phyloP scores from a whole-genome alignment of 2,797 vertebrate species.

The Cyprinella venusta region DNA sequence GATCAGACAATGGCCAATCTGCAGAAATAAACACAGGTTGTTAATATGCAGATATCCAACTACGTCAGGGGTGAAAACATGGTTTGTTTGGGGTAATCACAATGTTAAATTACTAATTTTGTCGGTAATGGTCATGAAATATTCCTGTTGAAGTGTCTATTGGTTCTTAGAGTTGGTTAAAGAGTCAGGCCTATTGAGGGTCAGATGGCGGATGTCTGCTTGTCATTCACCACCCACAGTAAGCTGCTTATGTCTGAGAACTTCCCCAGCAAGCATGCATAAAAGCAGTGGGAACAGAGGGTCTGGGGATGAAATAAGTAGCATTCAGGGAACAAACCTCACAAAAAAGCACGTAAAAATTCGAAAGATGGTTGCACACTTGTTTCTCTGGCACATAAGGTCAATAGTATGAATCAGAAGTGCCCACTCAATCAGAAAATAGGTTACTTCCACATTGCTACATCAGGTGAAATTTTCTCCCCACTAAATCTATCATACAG shows the following conservation, averaged over 20 bases:
- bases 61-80: background rate
- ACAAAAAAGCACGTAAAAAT: background rate
- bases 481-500: background rate
- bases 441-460: background rate
- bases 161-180: background rate
- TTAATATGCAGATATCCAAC: background rate
- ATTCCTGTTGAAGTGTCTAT: background rate
- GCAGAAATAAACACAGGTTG: slow-evolving; percentile 19
- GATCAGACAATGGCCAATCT: slow-evolving; percentile 38
- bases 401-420: background rate
- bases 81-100: background rate
- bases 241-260: slow-evolving; percentile 77
- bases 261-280: slow-evolving; percentile 36
- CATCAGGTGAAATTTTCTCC: background rate
- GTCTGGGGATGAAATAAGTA: slow-evolving; percentile 24
- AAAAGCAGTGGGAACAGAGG: slow-evolving; percentile 14
- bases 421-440: background rate
- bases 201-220: slow-evolving; percentile 61
- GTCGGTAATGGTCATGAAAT: background rate
- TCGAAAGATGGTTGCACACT: background rate
- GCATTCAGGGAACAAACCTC: background rate
- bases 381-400: background rate
- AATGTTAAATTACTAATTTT: background rate
- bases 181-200: background rate
- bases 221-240: slow-evolving; percentile 47